These are phyloP conservation scores for Scrobipalpa atriplicella DNA, from an alignment of 2,888 invertebrate genomes.

Conservation along the genomic window DNA sequence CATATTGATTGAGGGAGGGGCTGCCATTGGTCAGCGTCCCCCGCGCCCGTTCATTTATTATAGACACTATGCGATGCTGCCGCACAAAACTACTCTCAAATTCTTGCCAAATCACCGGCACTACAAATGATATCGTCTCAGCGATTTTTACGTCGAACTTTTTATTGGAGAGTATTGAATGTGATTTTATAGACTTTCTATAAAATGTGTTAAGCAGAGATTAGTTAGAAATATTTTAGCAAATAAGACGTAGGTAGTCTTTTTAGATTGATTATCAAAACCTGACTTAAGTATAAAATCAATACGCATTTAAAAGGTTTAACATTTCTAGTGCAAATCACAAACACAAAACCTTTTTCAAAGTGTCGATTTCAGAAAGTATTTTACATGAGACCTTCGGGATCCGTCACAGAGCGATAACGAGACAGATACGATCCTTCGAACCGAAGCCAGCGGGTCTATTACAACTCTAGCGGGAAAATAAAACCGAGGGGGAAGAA, in stretches of 20 bases:
- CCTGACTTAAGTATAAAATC: neutral
- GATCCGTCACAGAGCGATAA: slow-evolving; percentile 58
- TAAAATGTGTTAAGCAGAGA: neutral
- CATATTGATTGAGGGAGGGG: slow-evolving; percentile 84
- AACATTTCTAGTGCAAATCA: neutral
- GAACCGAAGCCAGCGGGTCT: slow-evolving; percentile 56
- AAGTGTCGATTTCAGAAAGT: slow-evolving; percentile 59
- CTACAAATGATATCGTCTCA: slow-evolving; percentile 18
- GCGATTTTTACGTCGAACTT: neutral
- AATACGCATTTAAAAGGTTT: neutral
- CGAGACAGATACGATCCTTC: slow-evolving; percentile 63
- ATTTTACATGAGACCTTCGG: slow-evolving; percentile 58
- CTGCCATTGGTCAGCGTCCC: slow-evolving; percentile 81
- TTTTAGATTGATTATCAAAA: neutral
- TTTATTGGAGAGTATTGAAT: slow-evolving; percentile 5
- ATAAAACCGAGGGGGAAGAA: slow-evolving; percentile 72
- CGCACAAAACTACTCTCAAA: slow-evolving; percentile 47
- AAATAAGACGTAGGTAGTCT: neutral
- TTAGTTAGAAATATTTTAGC: neutral
- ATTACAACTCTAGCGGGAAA: slow-evolving; percentile 66
- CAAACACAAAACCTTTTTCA: slow-evolving; percentile 19
- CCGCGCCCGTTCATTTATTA: slow-evolving; percentile 83
- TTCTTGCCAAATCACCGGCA: slow-evolving; percentile 49
- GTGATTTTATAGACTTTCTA: neutral
- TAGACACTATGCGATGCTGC: slow-evolving; percentile 78